These are phyloP conservation scores for Galemys pyrenaicus DNA, from an alignment of 2,113 vertebrate genomes.

Conservation along the genomic window DNA sequence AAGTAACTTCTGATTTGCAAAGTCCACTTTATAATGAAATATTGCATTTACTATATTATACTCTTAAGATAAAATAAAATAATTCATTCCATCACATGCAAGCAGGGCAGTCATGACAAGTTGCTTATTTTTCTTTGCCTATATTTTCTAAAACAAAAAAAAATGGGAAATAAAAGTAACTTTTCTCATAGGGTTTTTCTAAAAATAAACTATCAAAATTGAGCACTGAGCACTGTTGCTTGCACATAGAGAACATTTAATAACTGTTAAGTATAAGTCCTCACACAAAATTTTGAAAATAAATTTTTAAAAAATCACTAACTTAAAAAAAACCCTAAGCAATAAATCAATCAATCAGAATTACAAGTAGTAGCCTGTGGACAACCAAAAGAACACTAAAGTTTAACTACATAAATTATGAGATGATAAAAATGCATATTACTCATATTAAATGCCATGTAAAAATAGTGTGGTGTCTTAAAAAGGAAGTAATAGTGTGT, in stretches of 20 bases:
- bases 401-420: background rate
- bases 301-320: background rate
- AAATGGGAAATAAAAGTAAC: background rate
- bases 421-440: constrained; percentile 30
- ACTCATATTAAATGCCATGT: background rate
- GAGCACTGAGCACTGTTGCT: background rate
- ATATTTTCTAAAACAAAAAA: background rate
- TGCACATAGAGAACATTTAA: background rate
- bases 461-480: background rate
- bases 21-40: background rate
- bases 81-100: background rate
- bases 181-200: background rate
- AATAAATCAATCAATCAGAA: constrained; percentile 3
- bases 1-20: constrained; percentile 16
- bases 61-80: background rate
- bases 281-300: background rate
- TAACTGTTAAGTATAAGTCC: background rate
- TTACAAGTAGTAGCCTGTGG: background rate
- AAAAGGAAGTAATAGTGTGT: background rate
- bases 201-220: background rate
- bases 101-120: background rate
- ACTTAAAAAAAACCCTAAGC: background rate
- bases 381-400: background rate
- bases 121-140: background rate
- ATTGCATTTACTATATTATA: constrained; percentile 5